A percentile compares a stretch with the other conserved stretches of the same genome.
phyloP scores from a whole-genome alignment of 2,888 invertebrate species.

The Eulithis prunata region DNA sequence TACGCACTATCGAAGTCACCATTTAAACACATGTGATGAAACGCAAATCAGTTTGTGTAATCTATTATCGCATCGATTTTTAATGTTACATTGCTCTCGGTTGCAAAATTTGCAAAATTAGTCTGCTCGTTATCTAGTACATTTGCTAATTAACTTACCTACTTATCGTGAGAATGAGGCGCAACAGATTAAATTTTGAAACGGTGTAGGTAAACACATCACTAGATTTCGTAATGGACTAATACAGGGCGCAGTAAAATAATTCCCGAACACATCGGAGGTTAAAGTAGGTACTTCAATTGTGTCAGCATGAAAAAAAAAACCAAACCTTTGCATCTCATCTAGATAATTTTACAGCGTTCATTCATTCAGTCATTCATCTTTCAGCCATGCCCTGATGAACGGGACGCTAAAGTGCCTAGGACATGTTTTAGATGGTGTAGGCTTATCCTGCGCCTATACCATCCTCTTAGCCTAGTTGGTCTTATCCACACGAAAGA shows the following conservation, averaged over 20 bases:
- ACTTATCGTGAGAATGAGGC: conserved; percentile 23
- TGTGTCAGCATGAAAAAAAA: no score
- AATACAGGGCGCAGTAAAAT: background rate
- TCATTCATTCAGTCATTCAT: no score
- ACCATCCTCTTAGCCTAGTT: no score
- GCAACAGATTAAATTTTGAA: conserved; percentile 1
- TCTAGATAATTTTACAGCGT: no score
- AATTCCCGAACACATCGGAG: background rate
- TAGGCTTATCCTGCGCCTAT: no score
- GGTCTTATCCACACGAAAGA: no score
- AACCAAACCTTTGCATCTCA: no score
- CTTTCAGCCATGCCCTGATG: no score
- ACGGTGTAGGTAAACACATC: background rate
- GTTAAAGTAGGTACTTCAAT: no score
- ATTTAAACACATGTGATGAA: conserved; percentile 47
- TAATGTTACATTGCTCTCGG: conserved; percentile 42
- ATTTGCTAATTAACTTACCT: conserved; percentile 28
- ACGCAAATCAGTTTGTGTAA: conserved; percentile 59
- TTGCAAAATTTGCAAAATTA: conserved; percentile 34
- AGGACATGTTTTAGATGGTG: no score
- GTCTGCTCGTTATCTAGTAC: conserved; percentile 27
- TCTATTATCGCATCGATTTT: conserved; percentile 44
- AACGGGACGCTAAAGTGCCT: no score
- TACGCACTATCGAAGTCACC: conserved; percentile 35
- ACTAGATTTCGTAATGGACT: background rate